Evolutionary conservation across 2,888 invertebrate genomes (phyloP), one percentile per base, ranked within the genome.

Genomic region (Ceraclea dissimilis): DNA sequence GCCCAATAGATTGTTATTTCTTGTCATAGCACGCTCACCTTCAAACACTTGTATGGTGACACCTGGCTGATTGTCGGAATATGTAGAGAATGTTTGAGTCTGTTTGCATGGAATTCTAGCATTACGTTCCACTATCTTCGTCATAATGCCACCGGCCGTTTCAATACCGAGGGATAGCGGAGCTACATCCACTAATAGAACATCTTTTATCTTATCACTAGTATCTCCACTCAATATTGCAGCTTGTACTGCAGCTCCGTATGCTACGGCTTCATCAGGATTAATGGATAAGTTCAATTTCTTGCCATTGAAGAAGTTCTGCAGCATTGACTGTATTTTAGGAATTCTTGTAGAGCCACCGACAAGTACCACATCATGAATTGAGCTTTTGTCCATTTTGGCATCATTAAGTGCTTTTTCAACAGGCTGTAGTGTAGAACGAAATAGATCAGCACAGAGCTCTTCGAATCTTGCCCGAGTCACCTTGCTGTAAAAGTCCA

Each of bases 81-180:
- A 90, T 0, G 90, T 91, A 43, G 89, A 85, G 72, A 90, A 91
- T 1, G 81, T 84, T 68, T 86, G 82, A 0, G 81, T 76, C 68
- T 86, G 84, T 66, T 85, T 86, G 74, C 84, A 84, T 0, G 87
- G 88, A 64, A 87, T 86, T 66, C 83, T 78, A 13, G 77, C 72
- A 70, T 87, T 88, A 63, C 88, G 76, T 64, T 88, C 86, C 58
- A 89, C 77, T 56, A 90, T 81, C 66, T 85, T 87, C 2, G 83
- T 80, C 88, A 90, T 88, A 1, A 89, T 86, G n/a, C 89, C 87
- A n/a, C 87, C 88, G 18, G 87, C 87, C 0, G 87, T 88, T 69
- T 91, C 90, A 59, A 88, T 87, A 31, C 87, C 87, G 50, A 88
- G 74, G 0, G 87, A 87, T 18, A 88, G 71, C 60, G 80, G 80